A percentile compares a stretch with the other conserved stretches of the same genome.
Evolutionary conservation across 1,140 invertebrate species (phyloP).

Genomic region (Neoseiulus cucumeris): DNA sequence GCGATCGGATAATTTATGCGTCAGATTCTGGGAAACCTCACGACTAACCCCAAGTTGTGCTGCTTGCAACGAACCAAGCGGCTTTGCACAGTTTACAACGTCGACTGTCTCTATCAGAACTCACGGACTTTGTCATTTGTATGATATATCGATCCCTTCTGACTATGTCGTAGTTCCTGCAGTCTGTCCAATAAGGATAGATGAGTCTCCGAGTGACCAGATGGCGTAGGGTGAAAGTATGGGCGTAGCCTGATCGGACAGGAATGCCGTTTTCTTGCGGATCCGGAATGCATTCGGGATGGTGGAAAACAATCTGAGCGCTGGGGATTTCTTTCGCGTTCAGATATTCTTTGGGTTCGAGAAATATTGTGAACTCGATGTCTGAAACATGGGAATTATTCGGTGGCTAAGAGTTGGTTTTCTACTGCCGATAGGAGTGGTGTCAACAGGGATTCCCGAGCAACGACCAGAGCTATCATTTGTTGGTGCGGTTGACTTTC

Average conservation of each 20-base stretch:
- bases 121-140: slow-evolving; percentile 1
- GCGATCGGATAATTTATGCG: not conserved
- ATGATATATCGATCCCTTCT: slow-evolving; percentile 3
- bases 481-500: no score
- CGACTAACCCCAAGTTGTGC: no score
- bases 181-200: not conserved
- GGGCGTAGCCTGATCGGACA: not conserved
- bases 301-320: slow-evolving; percentile 1
- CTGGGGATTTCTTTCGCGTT: not conserved
- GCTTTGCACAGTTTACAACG: no score
- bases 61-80: no score
- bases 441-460: no score
- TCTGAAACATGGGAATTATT: not conserved
- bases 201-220: not conserved
- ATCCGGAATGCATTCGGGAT: not conserved
- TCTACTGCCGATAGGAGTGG: no score
- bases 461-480: no score
- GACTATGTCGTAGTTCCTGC: not conserved
- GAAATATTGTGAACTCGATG: slow-evolving; percentile 3
- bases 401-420: no score
- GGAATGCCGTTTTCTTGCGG: not conserved
- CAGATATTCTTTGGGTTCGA: not conserved
- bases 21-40: not conserved
- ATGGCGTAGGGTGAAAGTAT: not conserved
- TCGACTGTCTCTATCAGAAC: no score